Conservation (phyloP, 1,140 invertebrate species). For the Monochamus saltuarius region DNA sequence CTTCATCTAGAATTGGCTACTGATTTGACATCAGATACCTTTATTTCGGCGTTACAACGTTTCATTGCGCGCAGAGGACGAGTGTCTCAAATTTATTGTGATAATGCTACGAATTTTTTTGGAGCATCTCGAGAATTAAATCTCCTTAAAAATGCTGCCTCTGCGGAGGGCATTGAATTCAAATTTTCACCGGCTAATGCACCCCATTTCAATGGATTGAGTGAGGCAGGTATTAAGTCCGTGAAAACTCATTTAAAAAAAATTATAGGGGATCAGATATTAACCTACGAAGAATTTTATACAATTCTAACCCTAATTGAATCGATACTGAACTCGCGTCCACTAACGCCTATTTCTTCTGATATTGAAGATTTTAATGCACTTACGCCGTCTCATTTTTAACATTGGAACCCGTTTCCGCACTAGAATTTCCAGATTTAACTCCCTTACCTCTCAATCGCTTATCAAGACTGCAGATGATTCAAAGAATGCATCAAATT, state of each 20-base stretch:
- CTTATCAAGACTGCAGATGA: no score
- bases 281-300: constrained; percentile 11
- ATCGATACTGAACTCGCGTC: no score
- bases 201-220: constrained; percentile 4
- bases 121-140: constrained; percentile 30
- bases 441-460: no score
- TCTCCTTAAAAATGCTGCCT: background rate
- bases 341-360: no score
- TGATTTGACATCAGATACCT: constrained; percentile 46
- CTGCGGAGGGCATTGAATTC: background rate
- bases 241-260: constrained; percentile 13
- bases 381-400: no score
- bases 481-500: no score
- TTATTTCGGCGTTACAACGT: constrained; percentile 47
- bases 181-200: constrained; percentile 2
- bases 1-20: constrained; percentile 52
- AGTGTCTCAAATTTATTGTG: constrained; percentile 37
- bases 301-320: no score
- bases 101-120: constrained; percentile 49
- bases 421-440: no score
- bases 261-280: constrained; percentile 12
- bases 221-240: constrained; percentile 11
- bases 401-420: no score
- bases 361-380: no score
- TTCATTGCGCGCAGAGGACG: no score